Percentiles rank a stretch among this genome's conserved stretches.
Evolutionary conservation across 1,140 invertebrate species (phyloP).

Genomic region (Geopemphigus sp.): DNA sequence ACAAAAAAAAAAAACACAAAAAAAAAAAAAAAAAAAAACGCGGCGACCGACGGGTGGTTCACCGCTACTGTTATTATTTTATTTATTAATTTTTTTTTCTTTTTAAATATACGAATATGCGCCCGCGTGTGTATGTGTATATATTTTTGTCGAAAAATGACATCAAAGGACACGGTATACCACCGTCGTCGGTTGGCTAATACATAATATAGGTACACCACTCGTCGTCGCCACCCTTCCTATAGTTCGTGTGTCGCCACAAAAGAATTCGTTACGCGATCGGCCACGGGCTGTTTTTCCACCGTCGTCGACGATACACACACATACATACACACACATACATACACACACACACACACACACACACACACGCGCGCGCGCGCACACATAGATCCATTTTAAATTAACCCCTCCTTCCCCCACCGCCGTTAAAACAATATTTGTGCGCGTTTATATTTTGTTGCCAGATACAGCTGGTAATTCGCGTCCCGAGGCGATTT

Average conservation of each 20-base stretch:
- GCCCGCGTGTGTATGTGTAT: too few species aligned
- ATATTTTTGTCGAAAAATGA: background rate
- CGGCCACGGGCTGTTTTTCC: slow-evolving; percentile 44
- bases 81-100: slow-evolving; percentile 5
- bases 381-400: slow-evolving; percentile 10
- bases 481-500: slow-evolving; percentile 33
- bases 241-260: background rate
- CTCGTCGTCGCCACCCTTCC: too few species aligned
- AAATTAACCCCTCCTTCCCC: background rate
- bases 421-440: slow-evolving; percentile 30
- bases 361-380: background rate
- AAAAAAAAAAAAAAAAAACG: background rate
- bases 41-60: too few species aligned
- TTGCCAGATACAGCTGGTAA: slow-evolving; percentile 39
- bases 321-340: background rate
- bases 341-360: background rate
- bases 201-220: background rate
- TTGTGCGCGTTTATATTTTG: slow-evolving; percentile 27
- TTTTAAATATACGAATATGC: too few species aligned
- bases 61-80: background rate
- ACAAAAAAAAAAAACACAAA: background rate
- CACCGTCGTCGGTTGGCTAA: background rate
- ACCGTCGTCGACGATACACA: background rate
- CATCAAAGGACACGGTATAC: slow-evolving; percentile 12
- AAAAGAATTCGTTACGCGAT: slow-evolving; percentile 30